These are phyloP conservation scores for Campoletis raptor DNA, from an alignment of 2,888 invertebrate species.

Conservation along the genomic window DNA sequence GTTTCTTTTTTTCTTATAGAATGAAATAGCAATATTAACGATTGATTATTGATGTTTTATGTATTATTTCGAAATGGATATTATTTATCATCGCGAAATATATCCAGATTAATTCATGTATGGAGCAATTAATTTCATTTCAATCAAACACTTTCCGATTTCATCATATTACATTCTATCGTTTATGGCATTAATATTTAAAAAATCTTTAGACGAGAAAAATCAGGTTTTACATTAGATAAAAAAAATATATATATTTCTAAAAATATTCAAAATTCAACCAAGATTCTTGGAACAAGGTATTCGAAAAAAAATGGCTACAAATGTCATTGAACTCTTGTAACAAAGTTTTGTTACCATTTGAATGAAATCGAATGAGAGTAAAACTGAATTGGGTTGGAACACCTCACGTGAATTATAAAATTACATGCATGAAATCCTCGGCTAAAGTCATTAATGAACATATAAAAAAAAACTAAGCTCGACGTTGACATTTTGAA, in stretches of 20 bases:
- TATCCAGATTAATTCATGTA: constrained; percentile 8
- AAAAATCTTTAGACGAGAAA: background rate
- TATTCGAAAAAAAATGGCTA: background rate
- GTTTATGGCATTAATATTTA: background rate
- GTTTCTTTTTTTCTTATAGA: constrained; percentile 44
- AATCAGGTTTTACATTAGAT: background rate
- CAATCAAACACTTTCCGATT: background rate
- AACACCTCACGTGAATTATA: constrained; percentile 40
- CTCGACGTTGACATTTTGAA: background rate
- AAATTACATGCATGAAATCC: constrained; percentile 64
- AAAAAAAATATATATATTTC: background rate
- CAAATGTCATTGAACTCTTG: background rate
- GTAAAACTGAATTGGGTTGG: background rate
- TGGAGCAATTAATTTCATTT: background rate
- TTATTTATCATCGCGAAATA: constrained; percentile 39
- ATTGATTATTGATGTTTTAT: constrained; percentile 35
- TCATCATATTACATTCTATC: background rate
- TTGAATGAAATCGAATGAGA: constrained; percentile 10
- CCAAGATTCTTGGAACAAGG: background rate
- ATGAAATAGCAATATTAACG: constrained; percentile 53
- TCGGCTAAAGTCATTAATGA: constrained; percentile 31
- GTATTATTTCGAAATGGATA: constrained; percentile 17
- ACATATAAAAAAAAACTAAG: constrained; percentile 8
- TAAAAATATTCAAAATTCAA: background rate
- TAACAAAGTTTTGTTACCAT: background rate